Percentiles rank a stretch among this genome's conserved stretches.
phyloP scores from a whole-genome alignment of 2,888 invertebrate genomes.

The Nematopogon swammerdamellus region DNA sequence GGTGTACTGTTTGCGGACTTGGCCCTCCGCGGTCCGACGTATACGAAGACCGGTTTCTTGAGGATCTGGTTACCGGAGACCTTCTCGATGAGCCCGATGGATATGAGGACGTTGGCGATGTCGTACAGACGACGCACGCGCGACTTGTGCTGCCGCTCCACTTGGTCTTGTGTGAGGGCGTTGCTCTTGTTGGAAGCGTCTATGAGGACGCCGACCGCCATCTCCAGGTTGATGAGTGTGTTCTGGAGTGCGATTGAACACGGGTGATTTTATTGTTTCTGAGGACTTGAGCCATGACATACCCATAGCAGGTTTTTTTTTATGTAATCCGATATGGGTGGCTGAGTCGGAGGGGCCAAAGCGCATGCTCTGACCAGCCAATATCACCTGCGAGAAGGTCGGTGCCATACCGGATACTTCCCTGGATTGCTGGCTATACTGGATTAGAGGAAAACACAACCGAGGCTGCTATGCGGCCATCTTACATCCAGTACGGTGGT shows the following conservation, averaged over 20 bases:
- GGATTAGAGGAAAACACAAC: too few relatives aligned
- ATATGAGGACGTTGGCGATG: slow-evolving; percentile 74
- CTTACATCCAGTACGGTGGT: too few relatives aligned
- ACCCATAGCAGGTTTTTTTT: too few relatives aligned
- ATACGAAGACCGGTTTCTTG: slow-evolving; percentile 65
- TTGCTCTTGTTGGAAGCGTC: slow-evolving; percentile 48
- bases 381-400: too few relatives aligned
- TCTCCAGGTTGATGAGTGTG: slow-evolving; percentile 62
- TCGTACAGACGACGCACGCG: slow-evolving; percentile 73
- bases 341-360: too few relatives aligned
- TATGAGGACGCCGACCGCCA: slow-evolving; percentile 64
- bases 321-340: too few relatives aligned
- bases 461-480: too few relatives aligned
- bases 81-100: slow-evolving; percentile 69
- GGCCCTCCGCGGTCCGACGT: slow-evolving; percentile 54
- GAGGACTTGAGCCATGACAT: too few relatives aligned
- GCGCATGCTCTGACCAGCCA: too few relatives aligned
- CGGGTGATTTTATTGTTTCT: too few relatives aligned
- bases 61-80: slow-evolving; percentile 58
- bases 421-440: too few relatives aligned
- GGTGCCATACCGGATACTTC: too few relatives aligned
- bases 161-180: slow-evolving; percentile 46
- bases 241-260: slow-evolving; percentile 49
- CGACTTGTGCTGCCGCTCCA: slow-evolving; percentile 58
- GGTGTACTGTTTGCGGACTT: slow-evolving; percentile 30